A percentile compares a stretch with the other conserved stretches of the same genome.
phyloP scores from a whole-genome alignment of 2,888 invertebrate species.

The Pollenia angustigena region DNA sequence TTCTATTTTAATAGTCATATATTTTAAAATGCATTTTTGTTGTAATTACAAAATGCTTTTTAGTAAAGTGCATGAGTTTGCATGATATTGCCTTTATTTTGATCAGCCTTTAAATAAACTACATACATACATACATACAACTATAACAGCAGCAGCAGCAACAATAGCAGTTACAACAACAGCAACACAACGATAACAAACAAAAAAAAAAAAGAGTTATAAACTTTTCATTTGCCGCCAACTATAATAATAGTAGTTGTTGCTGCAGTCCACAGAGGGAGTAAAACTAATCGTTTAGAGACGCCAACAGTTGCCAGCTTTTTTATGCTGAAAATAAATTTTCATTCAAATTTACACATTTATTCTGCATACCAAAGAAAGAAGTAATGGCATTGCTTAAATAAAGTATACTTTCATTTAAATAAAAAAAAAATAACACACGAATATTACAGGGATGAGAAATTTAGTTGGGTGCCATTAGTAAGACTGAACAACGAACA shows the following conservation, averaged over 20 bases:
- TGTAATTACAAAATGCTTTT: conserved; percentile 73
- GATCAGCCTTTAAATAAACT: conserved; percentile 54
- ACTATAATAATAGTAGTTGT: conserved; percentile 57
- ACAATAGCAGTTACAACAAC: not conserved
- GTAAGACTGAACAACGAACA: no score
- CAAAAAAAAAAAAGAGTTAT: conserved; percentile 39
- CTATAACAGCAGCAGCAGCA: conserved; percentile 2
- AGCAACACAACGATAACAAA: conserved; percentile 13
- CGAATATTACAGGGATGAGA: not conserved
- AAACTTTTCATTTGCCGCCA: conserved; percentile 63
- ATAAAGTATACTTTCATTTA: conserved; percentile 28
- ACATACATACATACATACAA: not conserved
- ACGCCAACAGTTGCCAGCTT: conserved; percentile 57
- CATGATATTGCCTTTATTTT: conserved; percentile 67
- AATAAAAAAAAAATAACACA: conserved; percentile 17
- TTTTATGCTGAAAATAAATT: not conserved
- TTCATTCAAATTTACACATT: not conserved
- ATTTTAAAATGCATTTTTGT: conserved; percentile 69
- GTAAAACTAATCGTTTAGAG: conserved; percentile 64
- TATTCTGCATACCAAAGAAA: conserved; percentile 34
- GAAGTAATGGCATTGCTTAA: conserved; percentile 41
- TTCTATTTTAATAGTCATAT: conserved; percentile 62
- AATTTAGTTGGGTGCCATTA: conserved; percentile 2
- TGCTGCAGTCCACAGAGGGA: conserved; percentile 41
- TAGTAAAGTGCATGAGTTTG: conserved; percentile 71